Base-by-base conservation (phyloP, 2,888 invertebrate genomes). In the Leptinotarsa peninsularis region DNA sequence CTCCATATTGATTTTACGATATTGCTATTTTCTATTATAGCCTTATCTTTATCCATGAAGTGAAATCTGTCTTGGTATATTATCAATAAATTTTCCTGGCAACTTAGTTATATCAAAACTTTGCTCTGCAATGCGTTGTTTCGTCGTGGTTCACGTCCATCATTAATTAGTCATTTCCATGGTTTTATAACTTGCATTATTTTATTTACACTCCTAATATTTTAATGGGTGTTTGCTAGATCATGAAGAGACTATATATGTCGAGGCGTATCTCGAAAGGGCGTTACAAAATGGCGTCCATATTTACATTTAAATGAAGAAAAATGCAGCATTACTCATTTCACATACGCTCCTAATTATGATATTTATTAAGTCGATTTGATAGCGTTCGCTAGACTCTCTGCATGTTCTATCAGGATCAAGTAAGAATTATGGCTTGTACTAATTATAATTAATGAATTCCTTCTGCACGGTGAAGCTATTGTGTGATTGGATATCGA, bases 271-370 rank as follows among this genome's bases (percentile, higher is more conserved):
- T 79, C 83, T 79, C 73, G 78, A 80, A 82, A 84, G 84, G 86
- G 86, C 86, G 86, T 83, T 82, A 83, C 85, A 85, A 86, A 84
- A 86, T 85, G 85, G 85, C 84, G 83, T 77, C 72, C 83, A 76
- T 83, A 86, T 86, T 85, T 85, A 84, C 86, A 86, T 86, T 84
- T 86, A 85, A 86, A 86, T 85, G 84, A 83, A 83, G 84, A 85
- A 84, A 85, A 81, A 80, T 70, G 75, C 78, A 23, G 67, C 74
- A 72, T 78, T 76, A 76, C 74, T 76, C 71, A 68, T 77, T 72
- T 72, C 49, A 69, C 50, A 54, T 33, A 71, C 68, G 74, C 73
- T 68, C 72, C 67, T 77, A 77, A 79, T 79, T 77, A 79, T 75
- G 76, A 76, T 76, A 76, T 75, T 75, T 75, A 75, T 68, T 75